A percentile compares a stretch with the other conserved stretches of the same genome.
These are phyloP conservation scores for Forbesichthys papilliferus DNA, from an alignment of 2,113 vertebrate genomes.

Conservation along the genomic window DNA sequence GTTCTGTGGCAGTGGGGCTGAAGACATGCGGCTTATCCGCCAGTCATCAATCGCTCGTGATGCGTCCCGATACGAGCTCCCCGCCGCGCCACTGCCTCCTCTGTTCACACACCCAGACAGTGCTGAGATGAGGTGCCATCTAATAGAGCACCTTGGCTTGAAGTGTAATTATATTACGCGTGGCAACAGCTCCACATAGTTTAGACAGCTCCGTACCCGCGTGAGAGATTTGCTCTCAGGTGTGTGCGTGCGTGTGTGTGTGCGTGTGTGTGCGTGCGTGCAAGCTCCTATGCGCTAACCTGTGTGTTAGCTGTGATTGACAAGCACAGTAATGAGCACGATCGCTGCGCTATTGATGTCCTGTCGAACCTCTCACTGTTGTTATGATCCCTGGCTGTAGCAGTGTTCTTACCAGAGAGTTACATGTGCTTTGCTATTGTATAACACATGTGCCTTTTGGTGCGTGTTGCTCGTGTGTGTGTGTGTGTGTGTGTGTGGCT, in stretches of 20 bases:
- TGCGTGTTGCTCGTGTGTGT: slow-evolving; percentile 11
- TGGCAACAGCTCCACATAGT: slow-evolving; percentile 26
- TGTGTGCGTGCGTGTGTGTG: background rate
- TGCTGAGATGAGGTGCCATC: slow-evolving; percentile 51
- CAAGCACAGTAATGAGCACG: slow-evolving; percentile 53
- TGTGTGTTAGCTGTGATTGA: slow-evolving; percentile 63
- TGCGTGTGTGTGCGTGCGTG: slow-evolving; percentile 20
- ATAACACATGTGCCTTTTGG: slow-evolving; percentile 12
- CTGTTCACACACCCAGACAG: slow-evolving; percentile 39
- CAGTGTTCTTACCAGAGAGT: slow-evolving; percentile 31
- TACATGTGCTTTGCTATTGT: slow-evolving; percentile 1
- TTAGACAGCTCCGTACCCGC: slow-evolving; percentile 27
- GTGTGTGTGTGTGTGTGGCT: slow-evolving; percentile 8
- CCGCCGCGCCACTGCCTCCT: slow-evolving; percentile 40
- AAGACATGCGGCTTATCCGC: slow-evolving; percentile 66
- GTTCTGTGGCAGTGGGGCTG: slow-evolving; percentile 56
- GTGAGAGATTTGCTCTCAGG: no score
- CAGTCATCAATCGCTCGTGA: slow-evolving; percentile 70
- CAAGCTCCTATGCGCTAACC: slow-evolving; percentile 11
- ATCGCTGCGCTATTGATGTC: slow-evolving; percentile 61
- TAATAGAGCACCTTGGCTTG: slow-evolving; percentile 37
- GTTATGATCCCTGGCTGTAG: slow-evolving; percentile 46
- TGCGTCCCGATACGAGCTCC: slow-evolving; percentile 58
- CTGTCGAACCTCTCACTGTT: slow-evolving; percentile 51
- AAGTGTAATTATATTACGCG: slow-evolving; percentile 58